phyloP scores from a whole-genome alignment of 2,888 invertebrate genomes.

The Himalopsyche tibetana region DNA sequence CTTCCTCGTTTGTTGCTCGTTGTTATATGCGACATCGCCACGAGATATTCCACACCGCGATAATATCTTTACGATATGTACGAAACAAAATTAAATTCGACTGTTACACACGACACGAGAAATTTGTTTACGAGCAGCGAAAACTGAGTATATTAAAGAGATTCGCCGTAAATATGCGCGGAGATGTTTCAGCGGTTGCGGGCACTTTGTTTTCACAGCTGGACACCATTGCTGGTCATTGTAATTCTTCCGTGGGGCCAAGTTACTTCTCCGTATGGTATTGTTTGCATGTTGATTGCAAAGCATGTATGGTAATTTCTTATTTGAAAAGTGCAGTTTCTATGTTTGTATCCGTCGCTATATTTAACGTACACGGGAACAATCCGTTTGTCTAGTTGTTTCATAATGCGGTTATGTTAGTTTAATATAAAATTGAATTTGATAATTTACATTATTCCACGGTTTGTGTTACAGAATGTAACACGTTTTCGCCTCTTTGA shows the following conservation, averaged over 20 bases:
- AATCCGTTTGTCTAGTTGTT: too few relatives aligned
- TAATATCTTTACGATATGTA: neutral
- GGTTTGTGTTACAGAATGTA: too few relatives aligned
- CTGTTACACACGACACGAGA: neutral
- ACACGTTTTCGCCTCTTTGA: too few relatives aligned
- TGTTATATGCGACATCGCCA: neutral
- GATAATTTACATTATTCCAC: too few relatives aligned
- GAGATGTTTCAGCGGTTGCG: too few relatives aligned
- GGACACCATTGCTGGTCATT: conserved; percentile 29
- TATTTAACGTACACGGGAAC: neutral
- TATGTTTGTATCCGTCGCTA: neutral
- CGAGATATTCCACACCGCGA: neutral
- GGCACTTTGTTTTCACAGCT: conserved; percentile 37
- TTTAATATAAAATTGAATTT: too few relatives aligned
- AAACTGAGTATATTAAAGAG: neutral
- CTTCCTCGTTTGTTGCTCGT: conserved; percentile 15
- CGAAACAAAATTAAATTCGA: neutral
- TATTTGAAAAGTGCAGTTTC: neutral
- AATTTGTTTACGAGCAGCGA: conserved; percentile 17
- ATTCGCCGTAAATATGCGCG: too few relatives aligned
- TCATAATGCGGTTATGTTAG: too few relatives aligned
- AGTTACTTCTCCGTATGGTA: neutral
- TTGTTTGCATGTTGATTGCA: conserved; percentile 8
- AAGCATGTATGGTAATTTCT: neutral
- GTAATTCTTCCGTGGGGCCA: neutral